A percentile compares a stretch with the other conserved stretches of the same genome.
Conservation (phyloP, 2,888 invertebrate species). For the Camptogramma bilineatum region DNA sequence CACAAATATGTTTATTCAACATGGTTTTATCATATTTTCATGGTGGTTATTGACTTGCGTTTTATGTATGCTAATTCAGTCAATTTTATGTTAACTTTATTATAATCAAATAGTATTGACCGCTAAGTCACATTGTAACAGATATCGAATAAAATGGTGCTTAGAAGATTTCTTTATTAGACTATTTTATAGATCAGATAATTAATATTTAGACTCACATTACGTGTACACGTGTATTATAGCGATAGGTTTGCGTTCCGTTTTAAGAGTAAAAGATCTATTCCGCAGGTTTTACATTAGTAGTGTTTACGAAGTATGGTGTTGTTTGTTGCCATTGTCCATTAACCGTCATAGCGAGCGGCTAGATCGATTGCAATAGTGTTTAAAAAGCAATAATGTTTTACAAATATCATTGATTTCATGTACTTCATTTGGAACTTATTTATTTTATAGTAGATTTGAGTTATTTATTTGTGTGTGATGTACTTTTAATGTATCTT, state of each 20-base stretch:
- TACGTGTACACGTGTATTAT: conserved; percentile 58
- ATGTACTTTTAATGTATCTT: conserved; percentile 77
- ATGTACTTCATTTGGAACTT: conserved; percentile 62
- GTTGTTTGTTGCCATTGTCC: conserved; percentile 59
- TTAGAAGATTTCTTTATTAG: conserved; percentile 79
- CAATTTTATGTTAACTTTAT: conserved; percentile 74
- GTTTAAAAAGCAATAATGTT: conserved; percentile 62
- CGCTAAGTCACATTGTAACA: conserved; percentile 78
- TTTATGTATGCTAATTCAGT: conserved; percentile 72
- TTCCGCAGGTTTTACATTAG: conserved; percentile 56
- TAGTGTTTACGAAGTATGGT: conserved; percentile 51
- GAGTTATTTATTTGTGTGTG: conserved; percentile 83
- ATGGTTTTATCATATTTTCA: conserved; percentile 65
- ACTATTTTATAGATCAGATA: conserved; percentile 71
- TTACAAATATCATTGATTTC: conserved; percentile 49
- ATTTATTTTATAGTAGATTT: conserved; percentile 77
- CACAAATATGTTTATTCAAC: conserved; percentile 77
- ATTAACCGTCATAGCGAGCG: conserved; percentile 44
- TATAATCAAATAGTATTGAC: conserved; percentile 76
- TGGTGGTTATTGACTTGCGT: conserved; percentile 68
- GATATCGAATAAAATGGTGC: conserved; percentile 85
- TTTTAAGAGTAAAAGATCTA: conserved; percentile 52
- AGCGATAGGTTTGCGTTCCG: conserved; percentile 62
- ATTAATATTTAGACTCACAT: conserved; percentile 56
- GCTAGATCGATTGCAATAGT: conserved; percentile 57